Evolutionary conservation across 1,140 invertebrate genomes (phyloP).

Genomic region (Oedothorax gibbosus): DNA sequence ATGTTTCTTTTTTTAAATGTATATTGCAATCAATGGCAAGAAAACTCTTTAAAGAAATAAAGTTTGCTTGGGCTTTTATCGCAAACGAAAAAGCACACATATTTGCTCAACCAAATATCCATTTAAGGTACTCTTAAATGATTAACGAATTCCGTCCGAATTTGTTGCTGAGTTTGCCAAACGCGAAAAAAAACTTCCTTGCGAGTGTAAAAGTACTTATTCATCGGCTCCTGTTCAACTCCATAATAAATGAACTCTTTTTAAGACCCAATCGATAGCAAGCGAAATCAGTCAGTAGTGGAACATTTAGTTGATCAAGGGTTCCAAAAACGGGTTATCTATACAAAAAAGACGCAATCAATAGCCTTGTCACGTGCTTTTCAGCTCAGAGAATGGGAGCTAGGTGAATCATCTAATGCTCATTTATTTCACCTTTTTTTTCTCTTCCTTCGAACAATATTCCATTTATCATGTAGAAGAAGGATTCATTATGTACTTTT

Average conservation of each 20-base stretch:
- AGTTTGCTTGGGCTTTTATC: too few species aligned
- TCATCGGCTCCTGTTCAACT: too few species aligned
- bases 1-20: too few species aligned
- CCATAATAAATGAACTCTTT: neutral
- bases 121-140: too few species aligned
- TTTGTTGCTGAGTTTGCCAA: too few species aligned
- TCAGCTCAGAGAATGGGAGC: slow-evolving; percentile 1
- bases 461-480: slow-evolving; percentile 33
- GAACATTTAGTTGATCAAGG: slow-evolving; percentile 31
- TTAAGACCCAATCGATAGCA: slow-evolving; percentile 9
- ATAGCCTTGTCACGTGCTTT: slow-evolving; percentile 42
- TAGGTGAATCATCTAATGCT: slow-evolving; percentile 46
- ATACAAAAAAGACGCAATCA: slow-evolving; percentile 41
- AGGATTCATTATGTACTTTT: slow-evolving; percentile 42
- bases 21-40: too few species aligned
- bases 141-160: too few species aligned
- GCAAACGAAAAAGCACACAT: too few species aligned
- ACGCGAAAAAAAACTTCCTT: too few species aligned
- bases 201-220: too few species aligned
- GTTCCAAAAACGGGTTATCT: slow-evolving; percentile 14
- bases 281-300: slow-evolving; percentile 8
- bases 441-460: slow-evolving; percentile 15
- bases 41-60: too few species aligned
- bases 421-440: slow-evolving; percentile 28
- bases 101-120: too few species aligned